phyloP scores from a whole-genome alignment of 2,797 vertebrate genomes.

The Florisuga fusca region DNA sequence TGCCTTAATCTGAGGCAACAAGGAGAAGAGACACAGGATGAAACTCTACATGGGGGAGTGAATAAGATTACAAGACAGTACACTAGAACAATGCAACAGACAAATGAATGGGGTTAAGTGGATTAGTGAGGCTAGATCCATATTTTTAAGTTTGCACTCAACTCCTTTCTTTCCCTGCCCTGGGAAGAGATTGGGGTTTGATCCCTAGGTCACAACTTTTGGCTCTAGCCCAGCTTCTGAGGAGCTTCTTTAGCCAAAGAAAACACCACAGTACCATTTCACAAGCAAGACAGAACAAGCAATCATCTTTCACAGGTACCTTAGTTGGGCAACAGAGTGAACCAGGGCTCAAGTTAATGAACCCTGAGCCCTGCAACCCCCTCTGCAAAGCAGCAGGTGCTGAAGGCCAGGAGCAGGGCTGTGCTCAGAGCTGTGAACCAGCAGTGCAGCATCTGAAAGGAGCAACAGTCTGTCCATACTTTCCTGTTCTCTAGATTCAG shows the following conservation, averaged over 20 bases:
- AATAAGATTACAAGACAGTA: not conserved
- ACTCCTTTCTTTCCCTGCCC: not conserved
- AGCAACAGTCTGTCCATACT: not conserved
- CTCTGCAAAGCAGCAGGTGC: not conserved
- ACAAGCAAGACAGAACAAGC: not conserved
- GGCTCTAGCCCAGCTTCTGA: not conserved
- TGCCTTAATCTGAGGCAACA: conserved; percentile 2
- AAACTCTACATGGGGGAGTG: not conserved
- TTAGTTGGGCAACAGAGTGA: not conserved
- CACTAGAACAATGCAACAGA: not conserved
- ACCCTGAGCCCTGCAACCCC: not conserved
- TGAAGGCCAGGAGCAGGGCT: not conserved
- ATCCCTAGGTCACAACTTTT: not conserved
- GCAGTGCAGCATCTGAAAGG: not conserved
- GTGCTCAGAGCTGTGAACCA: not conserved
- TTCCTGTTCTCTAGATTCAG: not conserved
- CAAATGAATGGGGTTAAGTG: not conserved
- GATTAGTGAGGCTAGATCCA: not conserved
- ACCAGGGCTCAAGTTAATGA: not conserved
- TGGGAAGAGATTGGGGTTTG: not conserved
- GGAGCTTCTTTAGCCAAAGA: not conserved
- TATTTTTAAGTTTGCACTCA: not conserved
- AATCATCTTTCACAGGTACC: fast-evolving
- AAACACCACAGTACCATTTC: not conserved
- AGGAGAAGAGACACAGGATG: not conserved